A percentile compares a stretch with the other conserved stretches of the same genome.
These are phyloP conservation scores for Calyptommatus sinebrachiatus DNA, from an alignment of 2,113 vertebrate species.

Conservation along the genomic window DNA sequence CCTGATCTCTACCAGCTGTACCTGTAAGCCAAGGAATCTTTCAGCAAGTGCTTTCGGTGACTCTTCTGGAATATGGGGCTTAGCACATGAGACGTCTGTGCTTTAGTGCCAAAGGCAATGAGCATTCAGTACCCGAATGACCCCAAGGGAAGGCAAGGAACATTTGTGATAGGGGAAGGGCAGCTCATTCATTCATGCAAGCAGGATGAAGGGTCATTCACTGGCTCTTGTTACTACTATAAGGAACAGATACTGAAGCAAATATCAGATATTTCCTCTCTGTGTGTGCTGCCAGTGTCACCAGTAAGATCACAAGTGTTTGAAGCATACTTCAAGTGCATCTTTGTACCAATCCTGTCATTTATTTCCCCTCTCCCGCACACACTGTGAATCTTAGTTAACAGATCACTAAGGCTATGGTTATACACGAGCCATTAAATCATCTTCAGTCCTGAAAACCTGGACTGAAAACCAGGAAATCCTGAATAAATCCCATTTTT, in stretches of 20 bases:
- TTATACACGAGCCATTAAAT: too few species aligned
- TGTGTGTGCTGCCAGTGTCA: not conserved
- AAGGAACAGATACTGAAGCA: not conserved
- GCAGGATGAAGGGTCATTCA: conserved; percentile 27
- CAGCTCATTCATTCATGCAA: conserved; percentile 19
- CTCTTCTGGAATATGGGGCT: conserved; percentile 46
- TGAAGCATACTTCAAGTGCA: not conserved
- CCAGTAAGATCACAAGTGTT: not conserved
- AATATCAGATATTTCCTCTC: not conserved
- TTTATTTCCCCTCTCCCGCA: not conserved
- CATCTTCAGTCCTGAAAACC: too few species aligned
- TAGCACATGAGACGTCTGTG: not conserved
- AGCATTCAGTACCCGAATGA: conserved; percentile 3
- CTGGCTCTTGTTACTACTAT: conserved; percentile 6
- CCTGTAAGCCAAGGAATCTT: accelerated
- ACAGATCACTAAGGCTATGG: not conserved
- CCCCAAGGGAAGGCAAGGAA: not conserved
- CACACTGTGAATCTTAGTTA: not conserved
- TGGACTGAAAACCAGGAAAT: too few species aligned
- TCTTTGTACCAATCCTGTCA: not conserved
- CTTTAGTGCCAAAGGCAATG: not conserved
- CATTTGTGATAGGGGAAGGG: not conserved
- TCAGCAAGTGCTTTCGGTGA: conserved; percentile 10
- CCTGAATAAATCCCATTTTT: too few species aligned
- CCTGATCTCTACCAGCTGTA: conserved; percentile 49